Evolutionary conservation across 2,888 invertebrate species (phyloP), one percentile per base, ranked within the genome.

Genomic region (Gymnoscelis rufifasciata): DNA sequence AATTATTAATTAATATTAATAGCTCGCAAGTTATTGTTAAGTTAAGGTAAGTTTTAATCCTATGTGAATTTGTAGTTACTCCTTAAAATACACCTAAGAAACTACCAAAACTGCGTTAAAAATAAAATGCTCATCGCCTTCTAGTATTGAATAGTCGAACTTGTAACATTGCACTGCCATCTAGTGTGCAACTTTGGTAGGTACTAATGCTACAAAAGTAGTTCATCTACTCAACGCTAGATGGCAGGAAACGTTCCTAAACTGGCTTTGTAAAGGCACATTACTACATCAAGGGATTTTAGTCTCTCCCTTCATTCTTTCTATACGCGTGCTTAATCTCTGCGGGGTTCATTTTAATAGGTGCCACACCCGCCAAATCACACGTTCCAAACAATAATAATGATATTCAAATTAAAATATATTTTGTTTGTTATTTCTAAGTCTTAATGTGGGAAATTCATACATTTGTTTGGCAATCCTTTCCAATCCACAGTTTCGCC

Each of bases 71-170:
- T n/a, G n/a, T n/a, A n/a, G n/a, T n/a, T n/a, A n/a, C n/a, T n/a
- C n/a, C n/a, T n/a, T n/a, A n/a, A n/a, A n/a, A n/a, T n/a, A n/a
- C n/a, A n/a, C n/a, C n/a, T n/a, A n/a, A n/a, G n/a, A n/a, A n/a
- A n/a, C n/a, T n/a, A n/a, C n/a, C n/a, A n/a, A 19, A 19, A 19
- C 19, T 19, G 19, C 3, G 19, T n/a, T n/a, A n/a, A n/a, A n/a
- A n/a, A 5, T 19, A 19, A 19, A 19, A 19, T 19, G 19, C n/a
- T 10, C 6, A 44, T 24, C 41, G 57, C 48, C 50, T 59, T 62
- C 64, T 62, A 45, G 23, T 13, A 31, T 43, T 15, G 31, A 12
- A 1, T 54, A 59, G 44, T 11, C 11, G 24, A 7, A 40, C 15
- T 23, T 24, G 38, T 7, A 7, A 8, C n/a, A n/a, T n/a, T n/a